Evolutionary conservation across 1,140 invertebrate genomes (phyloP).

Genomic region (Hirudo medicinalis): DNA sequence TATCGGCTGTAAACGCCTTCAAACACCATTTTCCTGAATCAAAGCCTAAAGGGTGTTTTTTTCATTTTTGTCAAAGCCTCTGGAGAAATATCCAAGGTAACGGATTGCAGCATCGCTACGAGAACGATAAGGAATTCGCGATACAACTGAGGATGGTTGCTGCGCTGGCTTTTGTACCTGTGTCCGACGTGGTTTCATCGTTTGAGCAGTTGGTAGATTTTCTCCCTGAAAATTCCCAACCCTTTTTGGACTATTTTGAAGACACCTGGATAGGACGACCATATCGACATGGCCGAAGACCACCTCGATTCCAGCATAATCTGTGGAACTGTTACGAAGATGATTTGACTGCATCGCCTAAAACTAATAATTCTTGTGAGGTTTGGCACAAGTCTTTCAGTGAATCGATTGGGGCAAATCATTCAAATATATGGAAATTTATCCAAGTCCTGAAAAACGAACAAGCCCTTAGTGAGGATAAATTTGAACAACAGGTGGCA

Average conservation of each 20-base stretch:
- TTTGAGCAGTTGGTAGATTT: neutral
- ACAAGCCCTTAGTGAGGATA: too few species aligned
- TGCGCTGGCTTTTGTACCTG: neutral
- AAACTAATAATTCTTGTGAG: neutral
- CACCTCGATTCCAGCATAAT: neutral
- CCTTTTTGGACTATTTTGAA: neutral
- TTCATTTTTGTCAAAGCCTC: neutral
- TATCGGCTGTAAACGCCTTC: neutral
- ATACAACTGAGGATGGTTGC: neutral
- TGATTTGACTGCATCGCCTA: neutral
- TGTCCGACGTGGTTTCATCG: neutral
- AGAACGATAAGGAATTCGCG: conserved; percentile 1
- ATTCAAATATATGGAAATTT: neutral
- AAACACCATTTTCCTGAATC: neutral
- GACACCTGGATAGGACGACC: conserved; percentile 3
- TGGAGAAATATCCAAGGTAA: neutral
- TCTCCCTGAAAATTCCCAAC: neutral
- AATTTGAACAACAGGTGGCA: too few species aligned
- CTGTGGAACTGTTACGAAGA: neutral
- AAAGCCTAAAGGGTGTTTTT: conserved; percentile 3
- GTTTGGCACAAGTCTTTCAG: neutral
- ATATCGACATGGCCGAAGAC: neutral
- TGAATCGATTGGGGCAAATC: neutral
- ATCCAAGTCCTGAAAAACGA: too few species aligned
- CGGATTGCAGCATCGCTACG: neutral